Conservation (phyloP, 37 sponge, comb jelly and placozoan genomes). For the Theonella swinhoei region DNA sequence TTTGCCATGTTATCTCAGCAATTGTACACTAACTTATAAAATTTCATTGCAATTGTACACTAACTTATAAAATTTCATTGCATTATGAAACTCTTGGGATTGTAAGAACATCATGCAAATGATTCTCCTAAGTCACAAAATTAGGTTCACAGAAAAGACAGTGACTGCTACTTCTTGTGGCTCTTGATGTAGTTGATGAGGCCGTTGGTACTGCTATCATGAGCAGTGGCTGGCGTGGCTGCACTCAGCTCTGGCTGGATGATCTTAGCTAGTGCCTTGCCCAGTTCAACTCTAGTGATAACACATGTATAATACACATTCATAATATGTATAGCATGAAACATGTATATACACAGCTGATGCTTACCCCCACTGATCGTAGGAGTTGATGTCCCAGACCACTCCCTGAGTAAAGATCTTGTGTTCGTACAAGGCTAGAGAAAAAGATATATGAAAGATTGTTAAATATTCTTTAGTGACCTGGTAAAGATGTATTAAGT, state of each 20-base stretch:
- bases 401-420: slow-evolving; percentile 99
- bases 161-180: slow-evolving; percentile 38
- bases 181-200: slow-evolving; percentile 95
- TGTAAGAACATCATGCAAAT: too few relatives aligned
- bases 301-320: neutral
- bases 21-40: too few relatives aligned
- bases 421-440: slow-evolving; percentile 93
- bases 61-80: too few relatives aligned
- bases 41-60: too few relatives aligned
- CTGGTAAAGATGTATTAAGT: too few relatives aligned
- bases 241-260: slow-evolving; percentile 93
- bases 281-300: slow-evolving; percentile 98
- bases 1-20: too few relatives aligned
- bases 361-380: slow-evolving; percentile 98
- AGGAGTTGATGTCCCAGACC: slow-evolving; percentile 98
- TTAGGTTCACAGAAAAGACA: too few relatives aligned
- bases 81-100: too few relatives aligned
- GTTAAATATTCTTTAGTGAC: too few relatives aligned
- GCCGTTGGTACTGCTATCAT: slow-evolving; percentile 97
- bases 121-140: too few relatives aligned
- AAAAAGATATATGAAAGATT: too few relatives aligned
- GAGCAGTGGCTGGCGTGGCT: slow-evolving; percentile 51
- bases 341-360: neutral
- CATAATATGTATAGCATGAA: too few relatives aligned
- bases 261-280: slow-evolving; percentile 97